Evolutionary conservation across 1,140 invertebrate genomes (phyloP).

Genomic region (Eufriesea mexicana): DNA sequence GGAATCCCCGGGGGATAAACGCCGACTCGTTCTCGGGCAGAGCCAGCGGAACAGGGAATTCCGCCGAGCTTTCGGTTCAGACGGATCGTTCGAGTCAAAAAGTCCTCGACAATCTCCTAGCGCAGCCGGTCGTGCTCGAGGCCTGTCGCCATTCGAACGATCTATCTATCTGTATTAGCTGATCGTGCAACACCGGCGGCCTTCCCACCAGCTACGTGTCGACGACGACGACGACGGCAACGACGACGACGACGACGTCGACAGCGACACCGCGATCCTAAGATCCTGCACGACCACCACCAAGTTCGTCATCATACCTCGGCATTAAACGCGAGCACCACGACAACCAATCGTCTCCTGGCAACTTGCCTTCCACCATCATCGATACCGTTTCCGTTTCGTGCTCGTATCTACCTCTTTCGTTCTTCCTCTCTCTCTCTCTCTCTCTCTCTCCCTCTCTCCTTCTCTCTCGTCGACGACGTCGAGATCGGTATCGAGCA

Average conservation of each 20-base stretch:
- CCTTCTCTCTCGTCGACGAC: not conserved
- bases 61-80: not conserved
- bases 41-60: not conserved
- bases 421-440: slow-evolving; percentile 28
- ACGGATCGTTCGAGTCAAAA: not conserved
- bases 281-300: slow-evolving; percentile 30
- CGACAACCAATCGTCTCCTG: slow-evolving; percentile 69
- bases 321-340: slow-evolving; percentile 60
- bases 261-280: slow-evolving; percentile 43
- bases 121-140: not conserved
- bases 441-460: slow-evolving; percentile 25
- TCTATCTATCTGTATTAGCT: slow-evolving; percentile 24
- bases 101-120: slow-evolving; percentile 17
- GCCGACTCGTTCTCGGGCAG: not conserved
- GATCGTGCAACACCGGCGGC: slow-evolving; percentile 23
- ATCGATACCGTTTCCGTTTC: slow-evolving; percentile 63
- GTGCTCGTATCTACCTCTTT: slow-evolving; percentile 22
- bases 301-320: slow-evolving; percentile 56
- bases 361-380: slow-evolving; percentile 74
- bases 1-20: not conserved
- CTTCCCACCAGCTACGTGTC: slow-evolving; percentile 39
- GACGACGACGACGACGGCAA: slow-evolving; percentile 14
- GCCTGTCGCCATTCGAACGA: slow-evolving; percentile 32
- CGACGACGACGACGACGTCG: slow-evolving; percentile 13
- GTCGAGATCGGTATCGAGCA: slow-evolving; percentile 7